phyloP scores from a whole-genome alignment of 1,140 invertebrate genomes.

The Subanguina moxae region DNA sequence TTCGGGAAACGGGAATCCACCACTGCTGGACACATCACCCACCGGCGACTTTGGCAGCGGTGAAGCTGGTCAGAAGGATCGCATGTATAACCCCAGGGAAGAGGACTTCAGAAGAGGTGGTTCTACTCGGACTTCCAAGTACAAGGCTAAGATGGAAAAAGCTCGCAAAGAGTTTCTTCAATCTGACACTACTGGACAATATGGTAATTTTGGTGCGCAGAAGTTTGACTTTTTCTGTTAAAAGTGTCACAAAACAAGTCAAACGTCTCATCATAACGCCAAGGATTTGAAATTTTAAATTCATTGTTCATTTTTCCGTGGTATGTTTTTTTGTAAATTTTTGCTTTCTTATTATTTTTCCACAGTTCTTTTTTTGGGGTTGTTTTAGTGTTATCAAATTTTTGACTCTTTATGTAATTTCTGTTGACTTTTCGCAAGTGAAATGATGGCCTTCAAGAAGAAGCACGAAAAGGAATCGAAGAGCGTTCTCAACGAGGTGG shows the following conservation, averaged over 20 bases:
- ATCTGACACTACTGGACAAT: conserved; percentile 7
- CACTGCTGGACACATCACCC: conserved; percentile 17
- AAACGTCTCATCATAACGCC: no score
- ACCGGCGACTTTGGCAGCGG: background rate
- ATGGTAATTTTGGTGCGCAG: background rate
- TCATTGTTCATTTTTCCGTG: no score
- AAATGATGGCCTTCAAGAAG: no score
- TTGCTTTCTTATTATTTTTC: no score
- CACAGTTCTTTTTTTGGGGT: no score
- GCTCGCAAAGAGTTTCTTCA: conserved; percentile 45
- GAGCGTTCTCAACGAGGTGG: no score
- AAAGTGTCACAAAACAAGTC: background rate
- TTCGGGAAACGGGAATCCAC: conserved; percentile 22
- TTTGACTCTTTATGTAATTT: no score
- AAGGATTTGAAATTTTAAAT: no score
- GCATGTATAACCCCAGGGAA: conserved; percentile 48
- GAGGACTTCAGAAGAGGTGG: conserved; percentile 43
- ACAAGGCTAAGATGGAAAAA: conserved; percentile 52
- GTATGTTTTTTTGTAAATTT: no score
- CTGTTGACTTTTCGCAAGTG: no score
- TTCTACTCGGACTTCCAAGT: conserved; percentile 43
- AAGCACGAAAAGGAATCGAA: no score
- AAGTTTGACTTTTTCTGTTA: background rate
- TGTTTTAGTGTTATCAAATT: no score
- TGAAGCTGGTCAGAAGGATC: conserved; percentile 28